A percentile compares a stretch with the other conserved stretches of the same genome.
Evolutionary conservation across 2,888 invertebrate species (phyloP).

Genomic region (Acronicta aceris): DNA sequence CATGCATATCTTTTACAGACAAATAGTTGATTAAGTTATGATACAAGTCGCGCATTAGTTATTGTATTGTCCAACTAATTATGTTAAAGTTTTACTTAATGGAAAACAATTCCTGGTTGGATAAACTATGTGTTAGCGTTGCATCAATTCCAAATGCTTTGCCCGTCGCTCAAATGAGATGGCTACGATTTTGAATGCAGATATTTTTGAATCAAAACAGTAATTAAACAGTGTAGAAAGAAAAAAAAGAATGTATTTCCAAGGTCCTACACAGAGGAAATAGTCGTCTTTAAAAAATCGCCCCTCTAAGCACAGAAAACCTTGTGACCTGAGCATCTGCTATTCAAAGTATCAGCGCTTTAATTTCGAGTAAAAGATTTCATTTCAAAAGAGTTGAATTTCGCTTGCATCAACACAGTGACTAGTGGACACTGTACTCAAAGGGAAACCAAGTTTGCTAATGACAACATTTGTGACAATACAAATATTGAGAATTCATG

Average conservation of each 20-base stretch:
- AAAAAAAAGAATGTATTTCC: too few relatives aligned
- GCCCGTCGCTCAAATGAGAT: constrained; percentile 22
- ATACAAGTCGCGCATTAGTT: too few relatives aligned
- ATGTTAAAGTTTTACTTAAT: background rate
- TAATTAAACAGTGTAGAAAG: background rate
- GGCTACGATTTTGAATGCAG: background rate
- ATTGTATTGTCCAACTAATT: too few relatives aligned
- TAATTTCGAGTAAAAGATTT: background rate
- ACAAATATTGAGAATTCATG: too few relatives aligned
- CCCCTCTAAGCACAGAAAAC: background rate
- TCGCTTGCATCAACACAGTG: background rate
- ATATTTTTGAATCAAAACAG: background rate
- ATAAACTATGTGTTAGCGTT: constrained; percentile 15
- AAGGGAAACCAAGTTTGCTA: background rate
- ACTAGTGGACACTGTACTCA: constrained; percentile 7
- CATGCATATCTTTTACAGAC: too few relatives aligned
- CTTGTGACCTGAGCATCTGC: background rate
- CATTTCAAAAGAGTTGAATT: constrained; percentile 12
- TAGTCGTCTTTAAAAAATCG: background rate
- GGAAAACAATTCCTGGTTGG: constrained; percentile 15
- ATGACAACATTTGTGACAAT: too few relatives aligned
- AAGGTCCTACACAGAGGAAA: background rate
- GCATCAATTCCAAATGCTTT: constrained; percentile 13
- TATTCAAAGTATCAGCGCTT: constrained; percentile 1
- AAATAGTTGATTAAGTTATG: too few relatives aligned